These are phyloP conservation scores for Sarcophilus harrisii DNA, from an alignment of 2,797 vertebrate species.

Conservation along the genomic window DNA sequence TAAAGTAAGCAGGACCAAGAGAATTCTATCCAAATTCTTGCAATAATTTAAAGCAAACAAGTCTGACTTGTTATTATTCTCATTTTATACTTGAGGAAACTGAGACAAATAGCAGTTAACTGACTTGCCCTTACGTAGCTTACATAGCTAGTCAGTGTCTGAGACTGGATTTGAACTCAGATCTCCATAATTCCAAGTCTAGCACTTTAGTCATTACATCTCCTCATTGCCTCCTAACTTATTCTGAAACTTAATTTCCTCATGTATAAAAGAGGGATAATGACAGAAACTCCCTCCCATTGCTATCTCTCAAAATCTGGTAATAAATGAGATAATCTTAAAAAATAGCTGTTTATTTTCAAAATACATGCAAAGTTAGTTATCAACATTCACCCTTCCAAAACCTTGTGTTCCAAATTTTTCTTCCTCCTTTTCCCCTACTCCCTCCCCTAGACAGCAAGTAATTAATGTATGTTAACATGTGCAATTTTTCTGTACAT, in stretches of 20 bases:
- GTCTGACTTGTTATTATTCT: not conserved
- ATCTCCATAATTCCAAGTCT: not conserved
- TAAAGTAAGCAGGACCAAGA: no score
- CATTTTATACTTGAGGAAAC: not conserved
- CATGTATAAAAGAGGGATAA: not conserved
- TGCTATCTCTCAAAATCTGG: not conserved
- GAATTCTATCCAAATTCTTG: no score
- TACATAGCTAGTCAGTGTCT: not conserved
- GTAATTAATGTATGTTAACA: no score
- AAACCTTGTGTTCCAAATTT: no score
- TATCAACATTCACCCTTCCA: no score
- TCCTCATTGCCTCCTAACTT: not conserved
- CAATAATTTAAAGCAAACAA: no score
- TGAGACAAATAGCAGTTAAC: not conserved
- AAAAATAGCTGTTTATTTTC: no score
- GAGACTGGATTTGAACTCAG: constrained; percentile 14
- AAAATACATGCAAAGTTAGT: no score
- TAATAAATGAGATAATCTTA: not conserved
- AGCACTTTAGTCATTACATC: not conserved
- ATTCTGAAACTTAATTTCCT: not conserved
- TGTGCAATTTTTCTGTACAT: no score
- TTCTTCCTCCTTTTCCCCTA: no score
- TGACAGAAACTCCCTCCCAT: not conserved
- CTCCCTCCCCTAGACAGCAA: no score
- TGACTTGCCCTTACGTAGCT: not conserved